Evolutionary conservation across 2,113 vertebrate genomes (phyloP).

Genomic region (Myiagra hebetior): DNA sequence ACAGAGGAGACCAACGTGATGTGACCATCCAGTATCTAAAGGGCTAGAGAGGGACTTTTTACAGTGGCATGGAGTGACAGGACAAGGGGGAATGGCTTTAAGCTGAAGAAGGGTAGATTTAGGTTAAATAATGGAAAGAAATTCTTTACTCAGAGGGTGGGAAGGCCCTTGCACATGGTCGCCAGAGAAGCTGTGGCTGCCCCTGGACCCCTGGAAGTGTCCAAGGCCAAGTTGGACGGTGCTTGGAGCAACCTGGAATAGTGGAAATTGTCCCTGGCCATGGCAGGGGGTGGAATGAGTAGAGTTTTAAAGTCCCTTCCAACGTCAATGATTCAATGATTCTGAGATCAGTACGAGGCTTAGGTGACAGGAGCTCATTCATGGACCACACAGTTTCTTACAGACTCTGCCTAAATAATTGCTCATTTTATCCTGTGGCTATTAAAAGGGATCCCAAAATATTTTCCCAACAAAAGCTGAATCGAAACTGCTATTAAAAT

Average conservation of each 20-base stretch:
- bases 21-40: neutral
- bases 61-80: neutral
- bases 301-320: neutral
- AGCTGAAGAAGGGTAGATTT: neutral
- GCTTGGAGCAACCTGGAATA: fast-evolving
- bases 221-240: fast-evolving
- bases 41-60: neutral
- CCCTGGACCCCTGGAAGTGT: neutral
- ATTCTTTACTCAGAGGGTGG: fast-evolving
- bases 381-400: neutral
- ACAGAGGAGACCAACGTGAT: neutral
- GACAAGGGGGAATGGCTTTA: neutral
- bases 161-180: neutral
- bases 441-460: neutral
- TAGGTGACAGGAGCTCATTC: neutral
- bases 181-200: neutral
- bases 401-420: neutral
- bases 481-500: neutral
- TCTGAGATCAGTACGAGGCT: neutral
- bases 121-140: neutral
- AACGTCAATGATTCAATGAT: neutral
- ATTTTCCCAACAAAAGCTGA: neutral
- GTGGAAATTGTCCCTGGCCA: neutral
- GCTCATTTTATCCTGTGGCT: fast-evolving
- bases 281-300: fast-evolving